Evolutionary conservation across 2,113 vertebrate species (phyloP).

Genomic region (Heterotilapia buettikoferi): DNA sequence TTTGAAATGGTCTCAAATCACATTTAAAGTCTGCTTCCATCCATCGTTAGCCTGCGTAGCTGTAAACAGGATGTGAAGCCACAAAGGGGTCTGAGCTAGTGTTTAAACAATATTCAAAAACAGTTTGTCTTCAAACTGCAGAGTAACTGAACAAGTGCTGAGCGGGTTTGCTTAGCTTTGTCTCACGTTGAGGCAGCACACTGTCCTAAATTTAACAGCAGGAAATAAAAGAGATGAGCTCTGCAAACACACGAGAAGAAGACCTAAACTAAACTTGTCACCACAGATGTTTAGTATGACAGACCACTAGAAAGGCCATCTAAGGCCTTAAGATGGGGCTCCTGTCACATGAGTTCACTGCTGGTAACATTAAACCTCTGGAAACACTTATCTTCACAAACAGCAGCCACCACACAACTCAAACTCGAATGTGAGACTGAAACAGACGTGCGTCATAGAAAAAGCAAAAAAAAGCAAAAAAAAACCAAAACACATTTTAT

Average conservation of each 20-base stretch:
- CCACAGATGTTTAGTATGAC: too few relatives aligned
- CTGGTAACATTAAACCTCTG: too few relatives aligned
- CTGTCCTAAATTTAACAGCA: fast-evolving
- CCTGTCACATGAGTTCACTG: too few relatives aligned
- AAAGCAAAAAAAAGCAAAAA: too few relatives aligned
- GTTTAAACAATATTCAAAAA: fast-evolving
- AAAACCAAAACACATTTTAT: too few relatives aligned
- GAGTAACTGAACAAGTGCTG: fast-evolving
- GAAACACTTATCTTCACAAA: too few relatives aligned
- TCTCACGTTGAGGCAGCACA: fast-evolving
- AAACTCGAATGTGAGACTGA: too few relatives aligned
- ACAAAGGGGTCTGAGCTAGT: fast-evolving
- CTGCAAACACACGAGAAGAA: neutral
- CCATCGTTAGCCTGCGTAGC: fast-evolving
- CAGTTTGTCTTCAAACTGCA: fast-evolving
- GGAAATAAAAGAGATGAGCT: neutral
- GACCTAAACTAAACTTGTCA: too few relatives aligned
- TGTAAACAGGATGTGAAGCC: neutral
- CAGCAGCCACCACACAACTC: too few relatives aligned
- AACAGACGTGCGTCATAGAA: too few relatives aligned
- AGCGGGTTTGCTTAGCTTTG: fast-evolving
- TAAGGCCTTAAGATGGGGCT: too few relatives aligned
- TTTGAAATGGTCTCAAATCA: neutral
- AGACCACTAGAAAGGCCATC: too few relatives aligned
- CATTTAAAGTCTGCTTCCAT: neutral